Conservation (phyloP, 2,113 vertebrate species). For the Leptosomus discolor region DNA sequence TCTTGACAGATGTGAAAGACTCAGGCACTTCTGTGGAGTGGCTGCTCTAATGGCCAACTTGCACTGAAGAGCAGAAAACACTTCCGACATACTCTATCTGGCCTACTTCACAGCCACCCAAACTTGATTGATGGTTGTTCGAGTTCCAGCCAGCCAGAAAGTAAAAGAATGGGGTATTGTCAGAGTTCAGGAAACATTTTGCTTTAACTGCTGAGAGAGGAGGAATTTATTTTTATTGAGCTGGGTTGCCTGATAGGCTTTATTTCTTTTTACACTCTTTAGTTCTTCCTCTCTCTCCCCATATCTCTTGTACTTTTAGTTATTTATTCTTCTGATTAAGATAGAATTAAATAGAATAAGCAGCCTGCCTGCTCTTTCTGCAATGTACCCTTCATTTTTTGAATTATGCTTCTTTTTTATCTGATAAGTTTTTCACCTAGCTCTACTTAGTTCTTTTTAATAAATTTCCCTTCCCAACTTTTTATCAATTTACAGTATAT, state of each 20-base stretch:
- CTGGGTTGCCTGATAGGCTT: background rate
- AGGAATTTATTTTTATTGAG: background rate
- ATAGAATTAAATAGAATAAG: background rate
- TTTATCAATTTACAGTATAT: background rate
- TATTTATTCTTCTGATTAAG: background rate
- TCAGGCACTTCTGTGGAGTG: background rate
- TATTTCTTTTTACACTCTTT: background rate
- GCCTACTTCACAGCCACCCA: background rate
- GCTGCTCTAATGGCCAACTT: background rate
- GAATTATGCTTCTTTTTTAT: background rate
- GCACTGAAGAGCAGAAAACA: background rate
- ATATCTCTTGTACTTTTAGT: background rate
- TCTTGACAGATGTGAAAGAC: constrained; percentile 29
- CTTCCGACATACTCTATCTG: background rate
- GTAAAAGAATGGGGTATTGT: background rate
- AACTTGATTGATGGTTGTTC: background rate
- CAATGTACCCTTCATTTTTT: background rate
- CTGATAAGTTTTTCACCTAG: background rate
- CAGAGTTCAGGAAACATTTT: constrained; percentile 9
- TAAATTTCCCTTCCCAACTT: background rate
- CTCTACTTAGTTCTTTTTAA: background rate
- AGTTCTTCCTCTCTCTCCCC: background rate
- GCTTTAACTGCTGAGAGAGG: background rate
- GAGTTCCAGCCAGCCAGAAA: background rate
- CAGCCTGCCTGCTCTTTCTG: background rate